These are phyloP conservation scores for Trialeurodes vaporariorum DNA, from an alignment of 1,140 invertebrate species.

Conservation along the genomic window DNA sequence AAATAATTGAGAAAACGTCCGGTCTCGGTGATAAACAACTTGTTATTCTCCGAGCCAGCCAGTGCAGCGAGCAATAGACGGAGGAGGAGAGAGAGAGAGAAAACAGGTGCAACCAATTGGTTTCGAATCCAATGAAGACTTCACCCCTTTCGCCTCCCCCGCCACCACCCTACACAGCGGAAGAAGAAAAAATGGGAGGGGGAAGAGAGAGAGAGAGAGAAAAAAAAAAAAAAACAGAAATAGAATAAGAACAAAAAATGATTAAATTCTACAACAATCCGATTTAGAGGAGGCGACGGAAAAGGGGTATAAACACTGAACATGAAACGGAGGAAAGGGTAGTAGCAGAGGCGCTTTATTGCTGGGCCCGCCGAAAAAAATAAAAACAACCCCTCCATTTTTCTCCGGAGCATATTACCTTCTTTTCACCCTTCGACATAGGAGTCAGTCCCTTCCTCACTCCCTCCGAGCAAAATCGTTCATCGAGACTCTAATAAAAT, in stretches of 20 bases:
- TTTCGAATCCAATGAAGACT: not conserved
- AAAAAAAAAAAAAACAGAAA: no score
- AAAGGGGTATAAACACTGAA: not conserved
- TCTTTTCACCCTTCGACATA: not conserved
- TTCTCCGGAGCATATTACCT: not conserved
- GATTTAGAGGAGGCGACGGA: no score
- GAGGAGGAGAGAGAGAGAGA: no score
- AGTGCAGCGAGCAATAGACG: no score
- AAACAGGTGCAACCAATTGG: not conserved
- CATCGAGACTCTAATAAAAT: no score
- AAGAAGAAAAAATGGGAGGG: no score
- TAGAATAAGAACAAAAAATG: constrained; percentile 1
- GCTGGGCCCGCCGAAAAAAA: not conserved
- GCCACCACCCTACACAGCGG: no score
- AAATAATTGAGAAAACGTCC: not conserved
- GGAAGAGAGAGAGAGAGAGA: no score
- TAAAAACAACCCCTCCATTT: not conserved
- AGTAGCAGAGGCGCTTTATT: not conserved
- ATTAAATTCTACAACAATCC: not conserved
- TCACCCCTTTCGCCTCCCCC: not conserved
- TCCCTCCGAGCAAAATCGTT: not conserved
- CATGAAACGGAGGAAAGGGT: no score
- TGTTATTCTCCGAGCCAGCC: not conserved
- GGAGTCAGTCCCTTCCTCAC: not conserved
- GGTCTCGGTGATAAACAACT: not conserved